These are phyloP conservation scores for Venturia canescens DNA, from an alignment of 1,140 invertebrate species.

Conservation along the genomic window DNA sequence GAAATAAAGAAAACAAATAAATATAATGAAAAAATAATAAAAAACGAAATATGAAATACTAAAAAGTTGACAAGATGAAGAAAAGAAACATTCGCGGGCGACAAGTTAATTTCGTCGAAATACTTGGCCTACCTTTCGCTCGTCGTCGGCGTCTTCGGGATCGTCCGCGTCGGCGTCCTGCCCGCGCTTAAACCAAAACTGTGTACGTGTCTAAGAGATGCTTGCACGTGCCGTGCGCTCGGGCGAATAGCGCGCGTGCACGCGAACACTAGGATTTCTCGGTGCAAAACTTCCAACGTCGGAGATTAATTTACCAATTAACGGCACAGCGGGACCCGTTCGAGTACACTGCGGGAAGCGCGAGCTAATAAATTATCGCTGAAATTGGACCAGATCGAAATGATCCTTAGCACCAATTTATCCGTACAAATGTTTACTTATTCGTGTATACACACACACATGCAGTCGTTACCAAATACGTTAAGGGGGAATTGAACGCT, in stretches of 20 bases:
- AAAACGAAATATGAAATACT: not conserved
- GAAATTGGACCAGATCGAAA: slow-evolving; percentile 61
- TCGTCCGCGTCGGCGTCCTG: not conserved
- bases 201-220: slow-evolving; percentile 40
- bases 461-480: not conserved
- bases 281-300: slow-evolving; percentile 39
- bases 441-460: not conserved
- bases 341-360: slow-evolving; percentile 42
- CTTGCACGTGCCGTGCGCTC: not conserved
- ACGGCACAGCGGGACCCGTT: slow-evolving; percentile 58
- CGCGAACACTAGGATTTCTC: slow-evolving; percentile 55
- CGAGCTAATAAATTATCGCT: slow-evolving; percentile 64
- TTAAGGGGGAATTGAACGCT: not conserved
- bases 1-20: slow-evolving; percentile 1
- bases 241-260: not conserved
- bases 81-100: slow-evolving; percentile 40
- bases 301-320: slow-evolving; percentile 68
- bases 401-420: not conserved
- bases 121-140: slow-evolving; percentile 27
- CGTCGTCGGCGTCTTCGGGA: not conserved
- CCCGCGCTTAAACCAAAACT: not conserved
- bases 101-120: slow-evolving; percentile 50
- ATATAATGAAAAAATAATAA: too few relatives aligned
- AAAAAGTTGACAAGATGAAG: slow-evolving; percentile 22
- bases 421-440: not conserved